Evolutionary conservation across 2,888 invertebrate species (phyloP), one percentile per base, ranked within the genome.

Genomic region (Erebia epiphron): DNA sequence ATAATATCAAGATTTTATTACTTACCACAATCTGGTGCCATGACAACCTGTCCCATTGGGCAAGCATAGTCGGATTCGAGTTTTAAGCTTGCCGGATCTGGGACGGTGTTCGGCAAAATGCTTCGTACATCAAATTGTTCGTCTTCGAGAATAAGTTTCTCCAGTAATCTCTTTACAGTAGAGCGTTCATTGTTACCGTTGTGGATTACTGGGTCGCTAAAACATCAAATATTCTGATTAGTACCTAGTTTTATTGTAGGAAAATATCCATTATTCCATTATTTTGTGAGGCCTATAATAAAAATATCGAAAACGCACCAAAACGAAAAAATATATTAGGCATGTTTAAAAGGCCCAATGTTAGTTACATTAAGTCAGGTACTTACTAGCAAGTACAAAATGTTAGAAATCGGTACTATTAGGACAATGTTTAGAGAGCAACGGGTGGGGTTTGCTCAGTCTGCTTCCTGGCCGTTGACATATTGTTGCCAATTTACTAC

Each of bases 51-150:
- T 68, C 99, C 99, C 78, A 96, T 94, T 0, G 98, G 97, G 83
- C 99, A 99, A 67, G 98, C 97, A 82, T 98, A 98, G 85, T 98
- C 98, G 0, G 98, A 98, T 75, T 96, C 95, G n/a, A 99, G 92
- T 35, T 95, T 90, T 71, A 99, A 92, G 2, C 98, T 98, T 11
- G 98, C 97, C 70, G 98, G 97, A 89, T 99, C 98, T 0, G 98
- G 98, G 0, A 98, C 96, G 0, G 98, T 99, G 83, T 98, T 99
- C 16, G 99, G 99, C 67, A 98, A 91, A 80, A 98, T 98, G 82
- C 97, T 98, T 80, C 97, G 95, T 4, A 98, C 98, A 82, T 98
- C 98, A 85, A 98, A 98, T 87, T 98, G 98, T 90, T 98, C 98
- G 87, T 98, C 97, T 92, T 98, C 98, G 74, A 98, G 94, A 77